phyloP scores from a whole-genome alignment of 2,113 vertebrate species.

The Aramus guarauna region DNA sequence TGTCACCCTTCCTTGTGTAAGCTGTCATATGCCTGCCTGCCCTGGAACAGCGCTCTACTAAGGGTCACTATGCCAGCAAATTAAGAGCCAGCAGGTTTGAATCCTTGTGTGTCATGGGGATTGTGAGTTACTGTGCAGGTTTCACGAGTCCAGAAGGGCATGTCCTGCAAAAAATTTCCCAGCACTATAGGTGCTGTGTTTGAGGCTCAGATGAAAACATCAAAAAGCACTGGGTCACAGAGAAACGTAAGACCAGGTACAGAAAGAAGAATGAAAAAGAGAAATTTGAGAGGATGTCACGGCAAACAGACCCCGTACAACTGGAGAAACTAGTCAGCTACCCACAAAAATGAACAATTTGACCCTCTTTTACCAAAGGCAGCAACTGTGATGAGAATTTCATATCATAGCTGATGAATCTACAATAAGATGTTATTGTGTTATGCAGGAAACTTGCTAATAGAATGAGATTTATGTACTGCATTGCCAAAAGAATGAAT shows the following conservation, averaged over 20 bases:
- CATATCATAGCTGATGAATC: not conserved
- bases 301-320: not conserved
- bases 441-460: not conserved
- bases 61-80: not conserved
- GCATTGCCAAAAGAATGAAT: constrained; percentile 17
- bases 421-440: not conserved
- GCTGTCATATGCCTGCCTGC: not conserved
- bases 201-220: not conserved
- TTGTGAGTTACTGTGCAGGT: not conserved
- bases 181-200: not conserved
- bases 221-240: not conserved
- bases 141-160: not conserved
- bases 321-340: not conserved
- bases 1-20: not conserved
- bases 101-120: not conserved
- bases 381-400: not conserved
- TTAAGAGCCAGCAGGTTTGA: not conserved
- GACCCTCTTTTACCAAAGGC: not conserved
- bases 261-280: not conserved
- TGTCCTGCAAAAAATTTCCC: not conserved
- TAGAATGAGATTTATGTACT: constrained; percentile 12
- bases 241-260: not conserved
- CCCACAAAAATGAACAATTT: constrained; percentile 4
- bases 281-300: not conserved
- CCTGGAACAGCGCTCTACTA: not conserved